phyloP scores from a whole-genome alignment of 2,797 vertebrate species.

The Arnoldichthys spilopterus region DNA sequence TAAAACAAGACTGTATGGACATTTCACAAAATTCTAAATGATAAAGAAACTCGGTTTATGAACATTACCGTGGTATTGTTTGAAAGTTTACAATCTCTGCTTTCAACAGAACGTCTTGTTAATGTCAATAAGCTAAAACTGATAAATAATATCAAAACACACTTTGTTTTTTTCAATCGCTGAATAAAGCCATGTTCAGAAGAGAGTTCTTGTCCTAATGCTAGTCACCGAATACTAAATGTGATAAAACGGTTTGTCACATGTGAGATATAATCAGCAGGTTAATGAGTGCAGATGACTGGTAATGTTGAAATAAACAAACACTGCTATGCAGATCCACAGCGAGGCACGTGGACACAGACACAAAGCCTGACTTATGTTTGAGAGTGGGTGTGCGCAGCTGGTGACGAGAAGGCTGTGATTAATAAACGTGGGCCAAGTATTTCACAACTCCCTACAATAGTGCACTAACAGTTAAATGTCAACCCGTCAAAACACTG shows the following conservation, averaged over 20 bases:
- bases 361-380: conserved; percentile 70
- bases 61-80: not conserved
- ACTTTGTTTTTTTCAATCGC: not conserved
- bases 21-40: too few species aligned
- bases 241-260: conserved; percentile 6
- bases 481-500: conserved; percentile 81
- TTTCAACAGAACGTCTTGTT: not conserved
- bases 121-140: too few species aligned
- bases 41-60: not conserved
- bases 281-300: conserved; percentile 41
- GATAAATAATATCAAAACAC: not conserved
- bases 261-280: conserved; percentile 33
- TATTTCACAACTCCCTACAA: conserved; percentile 69
- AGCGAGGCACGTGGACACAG: conserved; percentile 51
- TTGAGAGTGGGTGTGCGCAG: conserved; percentile 70
- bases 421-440: conserved; percentile 68
- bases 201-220: not conserved
- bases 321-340: conserved; percentile 44
- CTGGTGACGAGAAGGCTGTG: conserved; percentile 69
- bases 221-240: not conserved
- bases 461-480: conserved; percentile 69
- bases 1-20: too few species aligned
- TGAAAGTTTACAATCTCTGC: not conserved
- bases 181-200: not conserved
- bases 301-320: conserved; percentile 42